Conservation (phyloP, 2,888 invertebrate species). For the Zaprionus lineosus region DNA sequence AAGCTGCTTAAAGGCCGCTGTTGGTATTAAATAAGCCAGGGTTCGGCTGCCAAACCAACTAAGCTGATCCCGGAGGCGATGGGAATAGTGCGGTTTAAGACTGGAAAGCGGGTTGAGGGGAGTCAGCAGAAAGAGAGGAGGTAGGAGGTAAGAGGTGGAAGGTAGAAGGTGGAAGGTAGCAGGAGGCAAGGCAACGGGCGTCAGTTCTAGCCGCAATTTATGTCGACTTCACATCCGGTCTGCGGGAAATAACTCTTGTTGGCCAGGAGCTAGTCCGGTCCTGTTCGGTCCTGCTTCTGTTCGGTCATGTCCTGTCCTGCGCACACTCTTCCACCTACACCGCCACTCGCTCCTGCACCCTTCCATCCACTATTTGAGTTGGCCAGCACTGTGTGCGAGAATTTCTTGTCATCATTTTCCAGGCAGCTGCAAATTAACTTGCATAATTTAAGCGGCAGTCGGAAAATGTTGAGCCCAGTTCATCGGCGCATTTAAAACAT, state of each 20-base stretch:
- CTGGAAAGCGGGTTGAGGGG: too few species aligned
- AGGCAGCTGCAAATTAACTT: constrained; percentile 72
- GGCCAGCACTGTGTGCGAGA: constrained; percentile 49
- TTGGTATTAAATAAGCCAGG: constrained; percentile 54
- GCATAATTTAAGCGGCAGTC: constrained; percentile 69
- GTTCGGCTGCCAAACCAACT: constrained; percentile 49
- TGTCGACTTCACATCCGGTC: constrained; percentile 77
- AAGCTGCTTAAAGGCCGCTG: constrained; percentile 37
- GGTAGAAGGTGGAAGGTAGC: too few species aligned
- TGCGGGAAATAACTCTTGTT: constrained; percentile 71
- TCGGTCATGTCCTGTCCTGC: neutral
- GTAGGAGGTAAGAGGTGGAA: neutral
- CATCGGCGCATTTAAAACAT: constrained; percentile 64
- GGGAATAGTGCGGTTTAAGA: constrained; percentile 16
- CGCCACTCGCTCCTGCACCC: too few species aligned
- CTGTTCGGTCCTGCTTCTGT: constrained; percentile 12
- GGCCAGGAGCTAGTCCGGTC: constrained; percentile 27
- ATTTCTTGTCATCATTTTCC: constrained; percentile 73
- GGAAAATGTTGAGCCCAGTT: constrained; percentile 62
- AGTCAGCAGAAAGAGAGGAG: neutral
- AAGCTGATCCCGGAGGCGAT: constrained; percentile 15
- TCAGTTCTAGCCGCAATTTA: constrained; percentile 73
- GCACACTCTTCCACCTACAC: too few species aligned
- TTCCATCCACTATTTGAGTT: too few species aligned
- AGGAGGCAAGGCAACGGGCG: constrained; percentile 31